Conservation (phyloP, 2,797 vertebrate species). For the Decapterus maruadsi region DNA sequence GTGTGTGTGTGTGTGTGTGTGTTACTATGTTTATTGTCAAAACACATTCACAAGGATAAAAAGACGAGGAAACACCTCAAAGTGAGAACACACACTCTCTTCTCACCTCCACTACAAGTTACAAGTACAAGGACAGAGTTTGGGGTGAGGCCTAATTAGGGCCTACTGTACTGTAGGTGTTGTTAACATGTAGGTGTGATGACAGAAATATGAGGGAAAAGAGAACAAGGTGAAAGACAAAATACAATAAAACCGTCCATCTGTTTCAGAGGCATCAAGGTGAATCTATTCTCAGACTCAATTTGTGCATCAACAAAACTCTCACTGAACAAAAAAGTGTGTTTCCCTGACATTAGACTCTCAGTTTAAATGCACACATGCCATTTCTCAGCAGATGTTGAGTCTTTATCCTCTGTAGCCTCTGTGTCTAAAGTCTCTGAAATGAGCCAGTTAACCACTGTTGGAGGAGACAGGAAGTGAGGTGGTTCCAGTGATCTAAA, state of each 20-base stretch:
- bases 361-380: neutral
- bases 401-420: neutral
- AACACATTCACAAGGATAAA: conserved; percentile 20
- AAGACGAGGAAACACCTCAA: conserved; percentile 20
- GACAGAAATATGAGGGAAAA: neutral
- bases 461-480: neutral
- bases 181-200: neutral
- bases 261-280: conserved; percentile 33
- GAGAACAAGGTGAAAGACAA: neutral
- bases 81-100: conserved; percentile 19
- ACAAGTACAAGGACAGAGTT: conserved; percentile 22
- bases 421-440: neutral
- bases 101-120: conserved; percentile 15
- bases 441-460: too few species aligned
- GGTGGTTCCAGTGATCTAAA: neutral
- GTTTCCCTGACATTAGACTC: neutral
- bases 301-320: conserved; percentile 4
- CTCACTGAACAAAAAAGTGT: neutral
- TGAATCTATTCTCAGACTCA: conserved; percentile 13
- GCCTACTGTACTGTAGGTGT: neutral
- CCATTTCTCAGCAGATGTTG: neutral
- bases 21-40: neutral
- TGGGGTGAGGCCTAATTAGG: conserved; percentile 9
- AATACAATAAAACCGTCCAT: conserved; percentile 27
- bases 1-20: neutral